Base-by-base conservation (phyloP, 1,140 invertebrate species). In the Belonocnema kinseyi region DNA sequence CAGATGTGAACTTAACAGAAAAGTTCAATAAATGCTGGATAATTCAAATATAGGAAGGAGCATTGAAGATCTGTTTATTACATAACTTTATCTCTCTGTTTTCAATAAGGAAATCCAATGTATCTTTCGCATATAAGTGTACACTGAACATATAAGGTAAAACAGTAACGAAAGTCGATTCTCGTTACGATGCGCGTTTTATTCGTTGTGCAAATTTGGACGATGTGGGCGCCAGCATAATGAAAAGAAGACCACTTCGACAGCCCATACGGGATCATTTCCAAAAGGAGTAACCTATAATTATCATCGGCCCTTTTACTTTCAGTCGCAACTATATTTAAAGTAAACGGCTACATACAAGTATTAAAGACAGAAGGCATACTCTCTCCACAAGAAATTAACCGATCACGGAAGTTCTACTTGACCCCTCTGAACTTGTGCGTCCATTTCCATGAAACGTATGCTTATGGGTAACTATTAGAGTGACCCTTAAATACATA, bases 151-250 rank as follows among this genome's bases (percentile, higher is more conserved):
- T 40, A 40, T 66, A 66, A 66, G 26, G 61, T 26, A 66, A 40
- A 40, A 66, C 26, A 19, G 56, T 58, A 56, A 26, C 21, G 2
- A 66, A 66, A 66, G 46, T 66, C 61, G 61, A 66, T 66, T 46
- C 33, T 66, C 12, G 61, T 66, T 66, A 54, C 33, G 61, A 16
- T 33, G 61, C 33, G 58, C 26, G 58, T 40, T 66, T 66, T 13
- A 66, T 6, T 33, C 26, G 3, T 46, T 2, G 40, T 46, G 40
- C 7, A 46, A 46, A 33, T 13, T 7, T 16, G 12, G 33, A 19
- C 40, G 61, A 40, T 66, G 61, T 66, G 61, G 61, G 61, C 61
- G 61, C 61, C 61, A 66, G 61, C 61, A 66, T 66, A 66, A 66
- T 66, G 61, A 16, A 12, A 66, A 66, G 33, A 46, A 66, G 16